Percentiles rank a stretch among this genome's conserved stretches.
Evolutionary conservation across 2,797 vertebrate genomes (phyloP).

Genomic region (Lycodopsis pacificus): DNA sequence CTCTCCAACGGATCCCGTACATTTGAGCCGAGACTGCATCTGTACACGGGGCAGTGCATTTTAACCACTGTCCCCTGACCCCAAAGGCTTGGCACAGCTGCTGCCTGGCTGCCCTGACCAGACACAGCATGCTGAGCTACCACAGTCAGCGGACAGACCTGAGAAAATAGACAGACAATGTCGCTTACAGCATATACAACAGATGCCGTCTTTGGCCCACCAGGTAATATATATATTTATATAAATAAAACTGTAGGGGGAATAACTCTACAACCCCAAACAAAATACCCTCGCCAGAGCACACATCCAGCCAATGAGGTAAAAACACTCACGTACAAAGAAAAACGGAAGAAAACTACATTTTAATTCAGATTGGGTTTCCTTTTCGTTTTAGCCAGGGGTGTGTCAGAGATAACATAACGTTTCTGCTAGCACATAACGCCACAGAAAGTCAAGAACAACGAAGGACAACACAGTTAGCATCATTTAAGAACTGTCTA

Average conservation of each 20-base stretch:
- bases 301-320: background rate
- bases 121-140: conserved; percentile 88
- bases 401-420: background rate
- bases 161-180: conserved; percentile 79
- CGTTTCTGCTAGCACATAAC: background rate
- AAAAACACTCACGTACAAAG: background rate
- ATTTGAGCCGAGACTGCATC: conserved; percentile 80
- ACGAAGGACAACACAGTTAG: background rate
- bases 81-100: conserved; percentile 84
- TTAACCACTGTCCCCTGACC: conserved; percentile 86
- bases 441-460: background rate
- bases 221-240: too few relatives aligned
- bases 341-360: too few relatives aligned
- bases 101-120: conserved; percentile 87
- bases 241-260: background rate
- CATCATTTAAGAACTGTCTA: background rate
- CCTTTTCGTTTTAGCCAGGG: background rate
- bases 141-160: conserved; percentile 83
- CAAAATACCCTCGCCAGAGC: background rate
- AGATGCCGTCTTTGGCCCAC: conserved; percentile 16
- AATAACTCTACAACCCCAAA: too few relatives aligned
- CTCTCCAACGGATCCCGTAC: conserved; percentile 86
- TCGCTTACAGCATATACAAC: conserved; percentile 36
- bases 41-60: conserved; percentile 79
- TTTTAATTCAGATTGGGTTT: background rate